Evolutionary conservation across 1,140 invertebrate species (phyloP).

Genomic region (Magallana ariakensis): DNA sequence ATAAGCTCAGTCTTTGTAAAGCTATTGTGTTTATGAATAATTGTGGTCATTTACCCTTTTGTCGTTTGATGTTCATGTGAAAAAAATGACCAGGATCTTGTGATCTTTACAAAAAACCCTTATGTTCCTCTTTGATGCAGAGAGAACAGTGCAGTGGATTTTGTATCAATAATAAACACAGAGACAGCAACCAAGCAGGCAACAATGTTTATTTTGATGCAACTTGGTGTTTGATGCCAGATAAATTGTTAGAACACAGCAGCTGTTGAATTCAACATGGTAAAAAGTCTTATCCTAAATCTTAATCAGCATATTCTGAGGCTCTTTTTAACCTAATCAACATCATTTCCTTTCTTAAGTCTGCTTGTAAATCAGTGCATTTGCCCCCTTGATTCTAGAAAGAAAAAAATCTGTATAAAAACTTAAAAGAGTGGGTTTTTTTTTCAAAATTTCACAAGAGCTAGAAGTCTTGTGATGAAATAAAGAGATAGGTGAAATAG

Average conservation of each 20-base stretch:
- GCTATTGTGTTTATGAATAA: too few relatives aligned
- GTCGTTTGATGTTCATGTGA: too few relatives aligned
- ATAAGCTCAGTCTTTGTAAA: too few relatives aligned
- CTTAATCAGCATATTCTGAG: conserved; percentile 3
- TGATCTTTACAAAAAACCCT: too few relatives aligned
- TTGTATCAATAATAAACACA: neutral
- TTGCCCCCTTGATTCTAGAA: neutral
- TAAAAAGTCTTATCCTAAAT: conserved; percentile 7
- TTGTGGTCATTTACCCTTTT: too few relatives aligned
- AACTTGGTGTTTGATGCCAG: conserved; percentile 1
- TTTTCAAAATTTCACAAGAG: neutral
- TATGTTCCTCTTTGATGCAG: too few relatives aligned
- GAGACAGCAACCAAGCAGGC: neutral
- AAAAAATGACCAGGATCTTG: too few relatives aligned
- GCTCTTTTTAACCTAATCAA: conserved; percentile 31
- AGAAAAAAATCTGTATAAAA: neutral
- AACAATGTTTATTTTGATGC: conserved; percentile 25
- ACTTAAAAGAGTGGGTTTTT: neutral
- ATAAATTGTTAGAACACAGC: conserved; percentile 1
- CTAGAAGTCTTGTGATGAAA: neutral
- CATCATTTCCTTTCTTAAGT: conserved; percentile 31
- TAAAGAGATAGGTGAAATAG: neutral
- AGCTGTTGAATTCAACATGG: conserved; percentile 30
- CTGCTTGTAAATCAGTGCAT: conserved; percentile 9
- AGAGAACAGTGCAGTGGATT: too few relatives aligned